Base-by-base conservation (phyloP, 2,888 invertebrate species). In the Serripes groenlandicus region DNA sequence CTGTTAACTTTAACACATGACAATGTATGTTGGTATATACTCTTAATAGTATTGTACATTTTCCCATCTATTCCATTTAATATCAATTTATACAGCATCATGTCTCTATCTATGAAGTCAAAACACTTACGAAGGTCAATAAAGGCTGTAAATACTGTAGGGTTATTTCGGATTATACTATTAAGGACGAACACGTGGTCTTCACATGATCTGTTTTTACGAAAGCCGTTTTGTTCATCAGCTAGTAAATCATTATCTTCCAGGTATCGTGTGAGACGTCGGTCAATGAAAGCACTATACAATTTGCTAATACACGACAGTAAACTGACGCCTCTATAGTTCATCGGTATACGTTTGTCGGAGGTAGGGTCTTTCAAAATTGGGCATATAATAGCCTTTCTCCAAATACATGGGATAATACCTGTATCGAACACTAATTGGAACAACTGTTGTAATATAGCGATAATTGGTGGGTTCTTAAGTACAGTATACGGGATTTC, bases 181-280 rank as follows among this genome's bases (percentile, higher is more conserved):
- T 96, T 98, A 90, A 98, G n/a, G 97, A 73, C 66, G 30, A 66
- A 73, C 21, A 78, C 34, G 28, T 74, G 73, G 28, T 78, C 78
- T 42, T 73, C 62, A 30, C 73, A 73, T 26, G 42, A 60, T 32
- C 42, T 28, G 23, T 35, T 74, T 60, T n/a, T n/a, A n/a, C n/a
- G n/a, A n/a, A n/a, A n/a, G n/a, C n/a, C n/a, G n/a, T n/a, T n/a
- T 64, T 74, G 72, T 30, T 73, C 66, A 35, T 64, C 66, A 23
- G 73, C 35, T 56, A 78, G 30, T 9, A 73, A n/a, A 28, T 74
- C 56, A 23, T 78, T 52, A 7, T 68, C 35, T 42, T 42, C 18
- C 9, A 18, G 18, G 18, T 42, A 15, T 18, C 9, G 18, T 42
- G 11, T 11, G 18, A 42, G 42, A 15, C 42, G 42, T 42, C 18